These are phyloP conservation scores for Drosophila saltans DNA, from an alignment of 1,140 invertebrate species.

Conservation along the genomic window DNA sequence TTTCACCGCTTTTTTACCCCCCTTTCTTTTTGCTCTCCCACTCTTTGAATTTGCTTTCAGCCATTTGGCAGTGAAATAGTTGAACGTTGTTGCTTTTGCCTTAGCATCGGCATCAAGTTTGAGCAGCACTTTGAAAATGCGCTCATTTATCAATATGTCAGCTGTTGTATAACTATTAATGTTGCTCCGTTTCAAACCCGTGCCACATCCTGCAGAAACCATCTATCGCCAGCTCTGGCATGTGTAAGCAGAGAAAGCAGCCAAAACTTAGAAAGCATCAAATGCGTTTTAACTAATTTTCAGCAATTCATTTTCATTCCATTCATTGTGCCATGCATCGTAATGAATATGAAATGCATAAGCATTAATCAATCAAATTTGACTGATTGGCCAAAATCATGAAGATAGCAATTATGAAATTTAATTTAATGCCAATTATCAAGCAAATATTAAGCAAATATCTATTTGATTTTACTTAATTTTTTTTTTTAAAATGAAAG, in stretches of 20 bases:
- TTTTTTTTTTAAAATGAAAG: too few relatives aligned
- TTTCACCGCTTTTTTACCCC: conserved; percentile 22
- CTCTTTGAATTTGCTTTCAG: conserved; percentile 33
- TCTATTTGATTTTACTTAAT: too few relatives aligned
- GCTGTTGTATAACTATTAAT: conserved; percentile 81
- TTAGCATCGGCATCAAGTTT: neutral
- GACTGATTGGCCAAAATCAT: conserved; percentile 2
- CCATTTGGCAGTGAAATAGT: conserved; percentile 75
- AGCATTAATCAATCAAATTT: conserved; percentile 49
- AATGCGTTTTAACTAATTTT: conserved; percentile 79
- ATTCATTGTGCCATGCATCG: conserved; percentile 29
- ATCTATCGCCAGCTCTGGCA: conserved; percentile 6
- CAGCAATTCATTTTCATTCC: conserved; percentile 75
- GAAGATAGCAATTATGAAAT: neutral
- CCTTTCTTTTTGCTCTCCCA: neutral
- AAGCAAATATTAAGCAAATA: neutral
- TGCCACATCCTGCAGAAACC: neutral
- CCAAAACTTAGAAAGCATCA: conserved; percentile 67
- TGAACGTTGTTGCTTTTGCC: conserved; percentile 36
- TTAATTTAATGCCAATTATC: neutral
- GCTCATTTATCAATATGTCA: conserved; percentile 82
- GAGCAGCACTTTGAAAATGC: conserved; percentile 62
- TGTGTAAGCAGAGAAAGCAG: conserved; percentile 28
- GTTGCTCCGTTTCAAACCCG: conserved; percentile 31
- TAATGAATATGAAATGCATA: conserved; percentile 75